Evolutionary conservation across 2,113 vertebrate species (phyloP), one percentile per base, ranked within the genome.

Genomic region (Anser brachyrhynchus): DNA sequence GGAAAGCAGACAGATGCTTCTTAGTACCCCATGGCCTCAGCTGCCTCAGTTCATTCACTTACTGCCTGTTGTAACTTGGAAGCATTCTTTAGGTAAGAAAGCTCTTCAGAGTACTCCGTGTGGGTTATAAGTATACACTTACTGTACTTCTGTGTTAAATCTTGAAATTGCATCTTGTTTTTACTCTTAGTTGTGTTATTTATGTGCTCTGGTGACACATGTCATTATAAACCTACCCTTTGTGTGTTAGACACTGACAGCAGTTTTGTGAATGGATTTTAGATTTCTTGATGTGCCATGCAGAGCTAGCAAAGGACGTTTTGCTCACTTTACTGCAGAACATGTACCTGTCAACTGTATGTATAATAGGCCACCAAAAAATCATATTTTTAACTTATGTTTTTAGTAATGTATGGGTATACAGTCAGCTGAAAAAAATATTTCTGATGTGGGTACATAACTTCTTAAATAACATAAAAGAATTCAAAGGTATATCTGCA

Each of bases 1-100:
- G 93, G 88, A 97, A 97, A 92, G 84, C 96, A 93, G 94, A 97
- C 97, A 97, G 95, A 98, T 98, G 97, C 91, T 97, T 93, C 87
- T 96, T 96, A 96, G 84, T 95, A 95, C 89, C 87, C 94, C 97
- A 98, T 98, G 97, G 97, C 96, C 89, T 96, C 96, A 97, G 87
- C 93, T 97, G 94, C 92, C 79, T 92, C 96, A 65, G 54, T 95
- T 94, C 90, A 89, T 93, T 91, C 90, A 55, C 91, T 92, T 94
- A 64, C 83, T 96, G 70, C 97, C 97, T 89, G 5, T 87, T 96
- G 66, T 96, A 90, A 96, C 73, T 95, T 97, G 97, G 97, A 97
- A 95, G 82, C 76, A 46, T 95, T 94, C 87, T 87, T 96, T 66
- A 96, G 97, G 97, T 98, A 97, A 97, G 97, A 84, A 89, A 91